Base-by-base conservation (phyloP, 1,140 invertebrate genomes). In the Monomorium pharaonis region DNA sequence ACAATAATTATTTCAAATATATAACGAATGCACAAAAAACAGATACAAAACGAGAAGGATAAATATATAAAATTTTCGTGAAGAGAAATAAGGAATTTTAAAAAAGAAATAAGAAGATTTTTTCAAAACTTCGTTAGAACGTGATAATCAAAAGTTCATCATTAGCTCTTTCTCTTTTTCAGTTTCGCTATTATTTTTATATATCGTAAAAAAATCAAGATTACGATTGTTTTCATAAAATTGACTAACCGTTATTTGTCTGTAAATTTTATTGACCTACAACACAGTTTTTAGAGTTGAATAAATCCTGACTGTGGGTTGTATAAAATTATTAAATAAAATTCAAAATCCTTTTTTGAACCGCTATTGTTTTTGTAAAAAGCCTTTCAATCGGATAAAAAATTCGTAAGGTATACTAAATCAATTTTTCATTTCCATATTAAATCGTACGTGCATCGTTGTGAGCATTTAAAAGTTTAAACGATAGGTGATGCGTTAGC, bases 331-430 rank as follows among this genome's bases (percentile, higher is more conserved):
- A 83, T 72, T 58, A 54, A 44, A 83, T 60, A 33, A 81, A 44
- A 72, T 16, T 33, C 37, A 30, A 74, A 81, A 47, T 74, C 14
- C 14, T 83, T 80, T 72, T 83, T 81, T 44, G 12, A 37, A 72
- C 65, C 51, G 37, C 24, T 58, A 33, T 60, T 74, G 67, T 58
- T 83, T 56, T 47, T 47, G 54, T 58, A 51, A 83, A 72, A 74
- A 81, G 21, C 47, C 24, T 74, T 74, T 74, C 27, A 47, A 83
- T 83, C 12, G 37, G 24, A 74, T 83, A 74, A 83, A 83, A 69
- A 74, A 83, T 72, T 27, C 27, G 51, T 74, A 44, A 83, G 70
- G 51, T 74, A 58, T 24, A 6, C 7, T 4, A 24, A 21, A 74
- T 47, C 49, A 14, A 80, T 60, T 74, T 83, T 60, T 83, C 27